Base-by-base conservation (phyloP, 2,113 vertebrate genomes). In the Pelecanoides urinatrix region DNA sequence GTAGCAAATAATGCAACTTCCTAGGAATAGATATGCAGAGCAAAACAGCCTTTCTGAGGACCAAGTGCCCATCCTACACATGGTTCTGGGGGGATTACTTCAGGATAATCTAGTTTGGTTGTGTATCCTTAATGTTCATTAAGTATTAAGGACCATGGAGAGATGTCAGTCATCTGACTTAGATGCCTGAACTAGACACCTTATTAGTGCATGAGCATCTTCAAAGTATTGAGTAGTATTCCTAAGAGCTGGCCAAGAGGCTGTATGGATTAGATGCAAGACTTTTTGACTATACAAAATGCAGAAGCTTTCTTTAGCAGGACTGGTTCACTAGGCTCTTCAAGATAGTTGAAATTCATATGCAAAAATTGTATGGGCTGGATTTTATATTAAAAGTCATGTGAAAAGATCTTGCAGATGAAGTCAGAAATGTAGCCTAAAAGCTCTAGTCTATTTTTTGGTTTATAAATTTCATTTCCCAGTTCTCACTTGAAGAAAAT, bases 401-500 rank as follows among this genome's bases (percentile, higher is more conserved):
- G 5, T 55, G 18, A 78, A 94, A 62, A 85, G 10, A 18, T 68
- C 52, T 75, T 86, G 6, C 27, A 76, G 21, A 65, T 10, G 1
- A 55, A 87, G 26, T 78, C 32, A 79, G 40, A 93, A 90, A 56
- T 52, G 12, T 56, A 81, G 10, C 12, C 6, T 63, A 65, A 63
- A 52, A 68, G 1, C 10, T 45, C 70, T 23, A 78, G 23, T 44
- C 4, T 72, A 6, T 20, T 49, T 70, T 58, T 85, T 67, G 2
- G 21, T 71, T 81, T 81, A 49, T 62, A 72, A 61, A 78, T 65
- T 72, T 68, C 0, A 34, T 71, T 83, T 77, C 16, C 16, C 45
- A 86, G 32, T 40, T 96, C 42, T 58, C 71, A 94, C 38, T 86
- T 88, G 83, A 88, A 97, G 76, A 93, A 96, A 95, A 76, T 81